phyloP scores from a whole-genome alignment of 2,113 vertebrate genomes.

The Ursus arctos region DNA sequence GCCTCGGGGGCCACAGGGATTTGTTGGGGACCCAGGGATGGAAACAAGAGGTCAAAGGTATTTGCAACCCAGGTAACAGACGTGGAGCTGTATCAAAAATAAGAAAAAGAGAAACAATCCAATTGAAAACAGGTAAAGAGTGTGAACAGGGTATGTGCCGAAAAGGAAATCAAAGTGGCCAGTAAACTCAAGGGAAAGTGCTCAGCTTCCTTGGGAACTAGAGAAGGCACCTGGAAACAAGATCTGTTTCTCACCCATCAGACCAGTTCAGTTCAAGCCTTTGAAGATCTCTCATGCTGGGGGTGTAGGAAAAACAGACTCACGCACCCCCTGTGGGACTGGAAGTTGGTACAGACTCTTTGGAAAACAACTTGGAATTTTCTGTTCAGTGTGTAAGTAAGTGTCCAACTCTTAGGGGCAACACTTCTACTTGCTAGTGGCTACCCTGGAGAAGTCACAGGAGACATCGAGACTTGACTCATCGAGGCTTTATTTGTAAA shows the following conservation, averaged over 20 bases:
- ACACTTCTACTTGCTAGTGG: background rate
- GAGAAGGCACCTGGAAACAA: too few species aligned
- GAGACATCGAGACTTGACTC: background rate
- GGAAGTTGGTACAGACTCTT: rapidly evolving
- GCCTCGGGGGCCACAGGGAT: rapidly evolving
- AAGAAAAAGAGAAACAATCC: background rate
- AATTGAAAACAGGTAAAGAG: rapidly evolving
- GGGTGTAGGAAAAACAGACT: too few species aligned
- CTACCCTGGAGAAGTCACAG: too few species aligned
- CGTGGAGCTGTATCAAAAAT: rapidly evolving
- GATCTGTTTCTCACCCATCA: rapidly evolving
- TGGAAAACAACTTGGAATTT: background rate
- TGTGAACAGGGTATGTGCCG: rapidly evolving
- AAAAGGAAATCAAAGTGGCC: background rate
- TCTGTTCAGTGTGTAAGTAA: background rate
- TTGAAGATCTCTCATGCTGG: too few species aligned
- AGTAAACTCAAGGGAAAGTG: background rate
- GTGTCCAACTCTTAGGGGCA: rapidly evolving
- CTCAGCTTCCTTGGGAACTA: background rate
- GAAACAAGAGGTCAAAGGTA: rapidly evolving
- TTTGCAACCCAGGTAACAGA: background rate
- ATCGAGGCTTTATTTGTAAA: rapidly evolving
- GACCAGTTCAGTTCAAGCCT: too few species aligned
- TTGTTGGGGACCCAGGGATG: rapidly evolving
- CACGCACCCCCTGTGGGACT: rapidly evolving